Evolutionary conservation across 1,140 invertebrate species (phyloP), one percentile per base, ranked within the genome.

Genomic region (Zaprionus tsacasi): DNA sequence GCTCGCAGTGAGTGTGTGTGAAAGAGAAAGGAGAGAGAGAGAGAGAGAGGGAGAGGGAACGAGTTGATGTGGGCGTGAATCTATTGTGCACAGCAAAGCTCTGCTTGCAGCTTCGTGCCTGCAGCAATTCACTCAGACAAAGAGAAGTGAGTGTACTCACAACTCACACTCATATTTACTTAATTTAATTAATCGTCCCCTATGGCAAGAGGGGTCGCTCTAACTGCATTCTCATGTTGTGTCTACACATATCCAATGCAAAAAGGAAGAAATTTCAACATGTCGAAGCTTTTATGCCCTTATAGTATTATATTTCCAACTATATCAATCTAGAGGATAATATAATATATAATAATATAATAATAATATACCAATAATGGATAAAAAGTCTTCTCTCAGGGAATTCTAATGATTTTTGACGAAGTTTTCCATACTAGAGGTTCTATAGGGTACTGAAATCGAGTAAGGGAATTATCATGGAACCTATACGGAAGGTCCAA

Each of bases 111-210:
- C 66, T 55, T 63, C 52, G 59, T 81, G 73, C 78, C 63, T 52
- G 12, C 17, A 54, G 65, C 52, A 81, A 68, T 21, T 35, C 55
- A 70, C 54, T 50, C 38, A 65, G 15, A 40, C 50, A 61, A 36
- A 61, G 40, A 4, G 40, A 13, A 50, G 6, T 27, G 13, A 52
- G 13, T 50, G 33, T 10, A 35, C 33, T 35, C 30, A 43, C 6
- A 45, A 45, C 40, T 45, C 33, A 17, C 27, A 60, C 33, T 35
- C 36, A 15, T 45, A 55, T 81, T 75, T 74, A 70, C 66, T 70
- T 66, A 71, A 75, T 82, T 76, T 76, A 36, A 75, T 82, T 82
- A 82, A 78, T 82, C 58, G 67, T 56, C 45, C 21, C 50, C 35
- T 61, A 43, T 63, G 54, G 57, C 64, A 50, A 38, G 54, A n/a